phyloP scores from a whole-genome alignment of 1,140 invertebrate genomes.

The Drosophila biarmipes region DNA sequence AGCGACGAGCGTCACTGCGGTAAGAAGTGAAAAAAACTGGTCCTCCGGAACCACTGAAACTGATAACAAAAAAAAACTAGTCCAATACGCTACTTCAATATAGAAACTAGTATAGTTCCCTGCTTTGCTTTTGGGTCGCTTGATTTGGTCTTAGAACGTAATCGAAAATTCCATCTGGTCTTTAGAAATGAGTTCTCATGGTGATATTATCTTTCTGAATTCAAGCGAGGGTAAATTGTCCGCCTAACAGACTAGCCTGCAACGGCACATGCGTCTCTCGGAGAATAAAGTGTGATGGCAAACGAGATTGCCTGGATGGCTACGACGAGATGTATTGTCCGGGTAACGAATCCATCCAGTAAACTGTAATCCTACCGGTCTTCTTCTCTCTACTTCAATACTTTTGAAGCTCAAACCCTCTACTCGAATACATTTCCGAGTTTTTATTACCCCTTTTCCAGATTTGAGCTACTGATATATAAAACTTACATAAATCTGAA shows the following conservation, averaged over 20 bases:
- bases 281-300: slow-evolving; percentile 87
- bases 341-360: slow-evolving; percentile 75
- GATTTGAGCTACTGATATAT: neutral
- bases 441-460: neutral
- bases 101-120: slow-evolving; percentile 7
- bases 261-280: slow-evolving; percentile 61
- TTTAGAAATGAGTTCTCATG: slow-evolving; percentile 5
- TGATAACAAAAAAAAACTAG: neutral
- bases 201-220: slow-evolving; percentile 23
- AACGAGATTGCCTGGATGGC: slow-evolving; percentile 89
- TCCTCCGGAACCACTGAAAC: neutral
- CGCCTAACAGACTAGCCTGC: slow-evolving; percentile 36
- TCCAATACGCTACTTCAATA: neutral
- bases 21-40: slow-evolving; percentile 67
- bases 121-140: slow-evolving; percentile 12
- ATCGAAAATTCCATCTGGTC: neutral
- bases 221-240: slow-evolving; percentile 44
- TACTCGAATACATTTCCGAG: neutral
- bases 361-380: neutral
- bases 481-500: neutral
- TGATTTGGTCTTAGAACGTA: neutral
- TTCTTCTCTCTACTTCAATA: slow-evolving; percentile 1
- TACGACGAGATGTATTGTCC: slow-evolving; percentile 89
- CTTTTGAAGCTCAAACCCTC: neutral
- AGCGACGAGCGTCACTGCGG: slow-evolving; percentile 90